These are phyloP conservation scores for Serilophus lunatus DNA, from an alignment of 2,113 vertebrate genomes.

Conservation along the genomic window DNA sequence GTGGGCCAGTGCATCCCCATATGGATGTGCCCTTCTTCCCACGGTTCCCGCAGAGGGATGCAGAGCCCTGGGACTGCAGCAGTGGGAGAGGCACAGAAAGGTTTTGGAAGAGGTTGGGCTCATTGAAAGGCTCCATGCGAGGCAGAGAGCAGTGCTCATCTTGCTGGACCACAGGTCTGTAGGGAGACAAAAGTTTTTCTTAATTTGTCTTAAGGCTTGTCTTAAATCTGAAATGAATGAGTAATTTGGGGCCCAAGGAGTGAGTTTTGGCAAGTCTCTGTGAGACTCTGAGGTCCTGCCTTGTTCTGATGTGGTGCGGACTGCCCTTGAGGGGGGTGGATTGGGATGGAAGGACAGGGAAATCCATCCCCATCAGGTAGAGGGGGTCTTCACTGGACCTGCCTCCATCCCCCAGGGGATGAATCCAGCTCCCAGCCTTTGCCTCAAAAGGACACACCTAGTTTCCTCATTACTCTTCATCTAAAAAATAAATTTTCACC, in stretches of 20 bases:
- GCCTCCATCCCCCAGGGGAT: rapidly evolving
- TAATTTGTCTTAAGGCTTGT: not conserved
- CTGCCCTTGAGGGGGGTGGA: not conserved
- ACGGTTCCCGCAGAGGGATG: not conserved
- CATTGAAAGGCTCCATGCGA: not conserved
- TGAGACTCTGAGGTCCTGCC: not conserved
- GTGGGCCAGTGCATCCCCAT: rapidly evolving
- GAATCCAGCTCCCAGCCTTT: not conserved
- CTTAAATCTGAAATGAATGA: not conserved
- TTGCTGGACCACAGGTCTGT: not conserved
- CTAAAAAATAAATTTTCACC: not conserved
- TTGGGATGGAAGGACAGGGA: not conserved
- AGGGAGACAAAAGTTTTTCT: not conserved
- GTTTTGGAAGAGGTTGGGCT: not conserved
- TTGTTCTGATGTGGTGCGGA: not conserved
- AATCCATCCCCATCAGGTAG: rapidly evolving
- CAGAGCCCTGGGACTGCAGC: not conserved
- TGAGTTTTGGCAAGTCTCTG: not conserved
- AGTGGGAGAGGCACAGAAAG: not conserved
- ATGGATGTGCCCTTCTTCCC: not conserved
- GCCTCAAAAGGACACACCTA: not conserved
- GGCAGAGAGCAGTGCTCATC: not conserved
- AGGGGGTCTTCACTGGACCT: not conserved
- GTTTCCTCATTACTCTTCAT: not conserved
- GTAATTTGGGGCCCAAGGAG: not conserved